Evolutionary conservation across 2,113 vertebrate species (phyloP).

Genomic region (Prietella phreatophila): DNA sequence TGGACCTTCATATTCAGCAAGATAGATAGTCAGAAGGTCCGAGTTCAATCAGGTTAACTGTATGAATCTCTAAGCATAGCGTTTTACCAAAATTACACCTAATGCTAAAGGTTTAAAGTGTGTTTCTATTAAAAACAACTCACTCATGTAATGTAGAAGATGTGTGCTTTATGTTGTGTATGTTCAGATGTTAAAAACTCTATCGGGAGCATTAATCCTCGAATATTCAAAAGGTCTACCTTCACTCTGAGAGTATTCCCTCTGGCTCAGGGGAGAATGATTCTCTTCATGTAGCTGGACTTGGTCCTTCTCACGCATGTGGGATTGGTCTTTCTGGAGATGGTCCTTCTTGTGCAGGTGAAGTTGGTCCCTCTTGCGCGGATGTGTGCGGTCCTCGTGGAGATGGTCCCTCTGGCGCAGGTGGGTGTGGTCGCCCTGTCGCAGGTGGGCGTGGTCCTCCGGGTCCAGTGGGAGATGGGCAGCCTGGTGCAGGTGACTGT

Average conservation of each 20-base stretch:
- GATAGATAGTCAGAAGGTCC: background rate
- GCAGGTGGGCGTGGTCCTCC: background rate
- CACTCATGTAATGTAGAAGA: background rate
- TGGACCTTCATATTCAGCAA: background rate
- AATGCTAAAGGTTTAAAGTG: background rate
- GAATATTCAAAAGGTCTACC: constrained; percentile 57
- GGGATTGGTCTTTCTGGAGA: too few species aligned
- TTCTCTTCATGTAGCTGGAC: constrained; percentile 18
- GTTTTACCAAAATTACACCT: background rate
- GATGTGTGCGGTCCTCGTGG: background rate
- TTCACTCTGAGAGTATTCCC: constrained; percentile 67
- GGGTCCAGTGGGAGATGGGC: too few species aligned
- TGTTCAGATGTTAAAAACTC: background rate
- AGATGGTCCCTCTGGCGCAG: constrained; percentile 54
- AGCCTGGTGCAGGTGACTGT: background rate
- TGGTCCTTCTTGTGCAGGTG: constrained; percentile 50
- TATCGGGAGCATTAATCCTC: background rate
- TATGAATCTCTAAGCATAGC: background rate
- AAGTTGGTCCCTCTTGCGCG: constrained; percentile 55
- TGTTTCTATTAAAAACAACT: too few species aligned
- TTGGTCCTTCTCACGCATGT: constrained; percentile 46
- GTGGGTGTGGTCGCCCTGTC: background rate
- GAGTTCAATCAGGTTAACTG: background rate
- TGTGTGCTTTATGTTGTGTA: background rate
- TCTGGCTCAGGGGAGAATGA: constrained; percentile 37